phyloP scores from a whole-genome alignment of 2,113 vertebrate species.

The Rhizomys pruinosus region DNA sequence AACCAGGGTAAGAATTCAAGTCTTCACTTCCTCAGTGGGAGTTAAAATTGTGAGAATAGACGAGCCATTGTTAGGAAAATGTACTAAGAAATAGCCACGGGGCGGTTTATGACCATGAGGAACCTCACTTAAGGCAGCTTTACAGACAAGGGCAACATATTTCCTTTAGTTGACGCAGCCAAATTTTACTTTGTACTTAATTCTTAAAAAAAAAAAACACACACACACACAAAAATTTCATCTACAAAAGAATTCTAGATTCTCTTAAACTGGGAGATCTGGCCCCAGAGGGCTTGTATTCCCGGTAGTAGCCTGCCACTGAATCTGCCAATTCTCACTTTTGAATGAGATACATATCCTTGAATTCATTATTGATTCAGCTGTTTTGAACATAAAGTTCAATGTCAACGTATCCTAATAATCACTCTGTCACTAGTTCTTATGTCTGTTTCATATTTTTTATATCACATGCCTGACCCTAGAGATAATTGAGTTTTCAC shows the following conservation, averaged over 20 bases:
- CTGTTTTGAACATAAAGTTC: background rate
- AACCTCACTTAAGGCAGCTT: background rate
- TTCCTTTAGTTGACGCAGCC: background rate
- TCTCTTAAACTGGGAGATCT: background rate
- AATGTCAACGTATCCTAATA: background rate
- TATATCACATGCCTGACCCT: background rate
- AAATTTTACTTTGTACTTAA: slow-evolving; percentile 7
- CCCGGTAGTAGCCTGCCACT: background rate
- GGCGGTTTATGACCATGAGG: background rate
- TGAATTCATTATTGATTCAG: background rate
- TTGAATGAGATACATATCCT: background rate
- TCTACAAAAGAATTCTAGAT: background rate
- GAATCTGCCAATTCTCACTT: background rate
- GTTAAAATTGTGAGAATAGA: background rate
- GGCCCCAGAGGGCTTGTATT: background rate
- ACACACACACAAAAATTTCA: too few relatives aligned
- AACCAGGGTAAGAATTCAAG: background rate
- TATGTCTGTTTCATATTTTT: background rate
- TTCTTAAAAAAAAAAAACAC: background rate
- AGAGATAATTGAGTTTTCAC: background rate
- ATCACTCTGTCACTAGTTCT: slow-evolving; percentile 1
- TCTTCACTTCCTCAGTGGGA: background rate
- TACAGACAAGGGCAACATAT: background rate
- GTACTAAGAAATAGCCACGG: background rate
- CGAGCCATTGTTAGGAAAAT: background rate